Percentiles rank a stretch among this genome's conserved stretches.
Conservation (phyloP, 2,113 vertebrate species). For the Junco hyemalis region DNA sequence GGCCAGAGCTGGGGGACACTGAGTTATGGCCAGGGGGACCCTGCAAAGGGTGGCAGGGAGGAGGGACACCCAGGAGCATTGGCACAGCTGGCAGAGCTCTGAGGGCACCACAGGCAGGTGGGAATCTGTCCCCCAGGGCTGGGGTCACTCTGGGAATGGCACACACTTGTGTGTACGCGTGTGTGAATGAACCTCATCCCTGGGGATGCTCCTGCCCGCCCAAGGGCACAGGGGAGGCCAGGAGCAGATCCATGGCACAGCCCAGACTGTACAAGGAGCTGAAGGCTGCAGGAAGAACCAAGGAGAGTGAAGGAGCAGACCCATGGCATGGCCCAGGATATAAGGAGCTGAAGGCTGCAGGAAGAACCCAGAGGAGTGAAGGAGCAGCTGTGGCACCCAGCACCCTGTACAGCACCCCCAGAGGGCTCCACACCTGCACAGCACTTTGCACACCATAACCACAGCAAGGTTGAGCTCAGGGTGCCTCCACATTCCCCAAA, state of each 20-base stretch:
- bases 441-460: neutral
- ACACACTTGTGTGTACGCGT: fast-evolving
- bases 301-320: neutral
- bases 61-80: neutral
- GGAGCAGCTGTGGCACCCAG: neutral
- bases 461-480: neutral
- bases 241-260: neutral
- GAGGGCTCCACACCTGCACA: fast-evolving
- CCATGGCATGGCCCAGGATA: too few species aligned
- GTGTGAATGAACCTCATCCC: neutral
- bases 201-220: neutral
- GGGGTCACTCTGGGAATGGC: neutral
- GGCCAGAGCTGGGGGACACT: fast-evolving
- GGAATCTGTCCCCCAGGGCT: neutral
- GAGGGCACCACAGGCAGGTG: neutral
- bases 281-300: neutral
- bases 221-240: neutral
- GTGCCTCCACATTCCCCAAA: neutral
- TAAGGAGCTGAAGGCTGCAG: neutral
- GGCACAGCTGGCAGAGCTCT: neutral
- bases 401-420: neutral
- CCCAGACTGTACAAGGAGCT: fast-evolving
- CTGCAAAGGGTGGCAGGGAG: neutral
- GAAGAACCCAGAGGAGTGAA: neutral
- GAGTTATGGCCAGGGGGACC: neutral